Percentiles rank a stretch among this genome's conserved stretches.
Conservation (phyloP, 2,113 vertebrate genomes). For the Sminthopsis crassicaudata region DNA sequence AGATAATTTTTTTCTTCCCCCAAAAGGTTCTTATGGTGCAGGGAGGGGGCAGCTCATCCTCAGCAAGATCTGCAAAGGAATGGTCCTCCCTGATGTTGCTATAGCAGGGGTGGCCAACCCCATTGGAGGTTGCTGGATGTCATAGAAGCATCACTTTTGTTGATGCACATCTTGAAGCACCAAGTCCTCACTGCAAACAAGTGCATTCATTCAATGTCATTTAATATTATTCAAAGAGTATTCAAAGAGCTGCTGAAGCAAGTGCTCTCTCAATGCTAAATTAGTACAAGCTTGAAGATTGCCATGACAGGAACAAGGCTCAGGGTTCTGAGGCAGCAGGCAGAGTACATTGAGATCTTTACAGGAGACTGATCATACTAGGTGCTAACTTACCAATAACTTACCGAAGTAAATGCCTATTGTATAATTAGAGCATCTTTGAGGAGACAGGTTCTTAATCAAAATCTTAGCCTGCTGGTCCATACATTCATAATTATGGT, state of each 20-base stretch:
- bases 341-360: not conserved
- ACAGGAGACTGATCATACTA: not conserved
- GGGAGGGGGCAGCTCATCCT: not conserved
- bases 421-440: not conserved
- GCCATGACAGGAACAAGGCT: not conserved
- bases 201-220: constrained; percentile 89
- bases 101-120: constrained; percentile 76
- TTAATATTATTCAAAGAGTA: constrained; percentile 86
- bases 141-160: constrained; percentile 88
- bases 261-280: not conserved
- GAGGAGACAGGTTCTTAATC: constrained; percentile 19
- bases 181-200: constrained; percentile 86
- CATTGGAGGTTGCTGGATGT: constrained; percentile 86
- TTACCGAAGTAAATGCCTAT: not conserved
- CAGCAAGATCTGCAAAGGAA: constrained; percentile 84
- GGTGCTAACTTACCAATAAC: not conserved
- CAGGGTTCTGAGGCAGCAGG: not conserved
- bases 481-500: not conserved
- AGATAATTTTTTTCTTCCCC: constrained; percentile 88
- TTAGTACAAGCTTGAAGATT: not conserved
- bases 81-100: constrained; percentile 83
- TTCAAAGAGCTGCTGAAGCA: constrained; percentile 35
- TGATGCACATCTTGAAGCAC: constrained; percentile 87
- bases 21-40: constrained; percentile 86
- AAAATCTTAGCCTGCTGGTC: not conserved